Base-by-base conservation (phyloP, 2,888 invertebrate species). In the Deladenus siricidicola region DNA sequence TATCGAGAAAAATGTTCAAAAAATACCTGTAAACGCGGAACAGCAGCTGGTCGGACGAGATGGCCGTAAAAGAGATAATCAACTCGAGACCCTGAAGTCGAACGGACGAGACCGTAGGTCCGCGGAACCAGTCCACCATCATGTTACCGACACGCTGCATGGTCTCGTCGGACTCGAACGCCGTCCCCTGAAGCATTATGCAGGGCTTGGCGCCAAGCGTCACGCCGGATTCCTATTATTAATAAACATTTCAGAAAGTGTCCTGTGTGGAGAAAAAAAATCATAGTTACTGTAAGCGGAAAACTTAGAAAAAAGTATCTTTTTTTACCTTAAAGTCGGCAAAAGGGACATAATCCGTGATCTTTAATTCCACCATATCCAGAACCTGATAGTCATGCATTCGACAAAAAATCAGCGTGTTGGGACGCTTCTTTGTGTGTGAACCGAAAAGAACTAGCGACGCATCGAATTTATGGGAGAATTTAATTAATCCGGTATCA, bases 361-460 rank as follows among this genome's bases (percentile, higher is more conserved):
- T 85, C 14, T 91, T 90, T 58, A 98, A 85, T 81, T 99, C 98
- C 60, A 90, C 85, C 92, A 98, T 93, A 79, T 99, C 98, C 59
- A 98, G 82, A 30, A 98, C 82, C 60, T 88, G 87, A 75, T 88
- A 86, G 80, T 98, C 89, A 80, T 86, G 94, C 78, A 88, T 86
- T 69, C 98, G 85, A 0, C 85, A 85, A 51, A 76, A 72, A n/a
- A 68, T 70, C 45, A 76, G n/a, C 10, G 63, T 54, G 43, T 72
- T 60, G n/a, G 71, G 70, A 28, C 61, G 67, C 79, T 98, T 98
- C 81, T 98, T 98, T 54, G 87, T 89, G 78, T 93, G 89, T 1
- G 89, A 88, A 2, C 88, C 90, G 78, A 93, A 88, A 67, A 89
- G 85, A 81, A 98, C 98, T 29, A 96, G 80, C 0, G 92, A 86